Conservation (phyloP, 2,888 invertebrate genomes). For the Drepanosiphum platanoidis region DNA sequence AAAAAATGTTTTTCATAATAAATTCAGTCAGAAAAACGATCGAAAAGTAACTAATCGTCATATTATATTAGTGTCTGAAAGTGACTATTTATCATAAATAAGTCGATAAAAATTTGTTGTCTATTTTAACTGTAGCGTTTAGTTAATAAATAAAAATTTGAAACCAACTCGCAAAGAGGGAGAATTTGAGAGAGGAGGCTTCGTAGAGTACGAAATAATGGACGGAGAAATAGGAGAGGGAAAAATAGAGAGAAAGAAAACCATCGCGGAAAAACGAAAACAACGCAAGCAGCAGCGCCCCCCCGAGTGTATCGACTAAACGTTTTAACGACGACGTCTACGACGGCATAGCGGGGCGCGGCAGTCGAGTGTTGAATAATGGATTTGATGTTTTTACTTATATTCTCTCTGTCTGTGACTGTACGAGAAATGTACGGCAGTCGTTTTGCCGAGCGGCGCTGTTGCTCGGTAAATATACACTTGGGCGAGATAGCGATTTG, state of each 20-base stretch:
- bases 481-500: background rate
- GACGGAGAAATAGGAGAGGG: too few relatives aligned
- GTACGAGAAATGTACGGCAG: background rate
- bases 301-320: background rate
- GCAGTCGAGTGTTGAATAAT: conserved; percentile 13
- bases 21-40: too few relatives aligned
- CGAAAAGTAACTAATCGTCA: too few relatives aligned
- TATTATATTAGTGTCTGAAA: too few relatives aligned
- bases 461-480: background rate
- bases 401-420: background rate
- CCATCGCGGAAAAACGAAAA: background rate
- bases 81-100: too few relatives aligned
- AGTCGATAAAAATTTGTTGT: too few relatives aligned
- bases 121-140: too few relatives aligned
- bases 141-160: too few relatives aligned
- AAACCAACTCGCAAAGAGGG: too few relatives aligned
- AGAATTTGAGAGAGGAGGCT: too few relatives aligned
- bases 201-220: background rate
- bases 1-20: too few relatives aligned
- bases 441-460: background rate
- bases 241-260: background rate
- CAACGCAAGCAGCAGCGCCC: background rate
- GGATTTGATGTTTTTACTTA: conserved; percentile 17
- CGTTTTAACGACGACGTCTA: background rate
- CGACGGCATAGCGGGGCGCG: background rate